Evolutionary conservation across 2,797 vertebrate species (phyloP), one percentile per base, ranked within the genome.

Genomic region (Parotocinclus haroldoi): DNA sequence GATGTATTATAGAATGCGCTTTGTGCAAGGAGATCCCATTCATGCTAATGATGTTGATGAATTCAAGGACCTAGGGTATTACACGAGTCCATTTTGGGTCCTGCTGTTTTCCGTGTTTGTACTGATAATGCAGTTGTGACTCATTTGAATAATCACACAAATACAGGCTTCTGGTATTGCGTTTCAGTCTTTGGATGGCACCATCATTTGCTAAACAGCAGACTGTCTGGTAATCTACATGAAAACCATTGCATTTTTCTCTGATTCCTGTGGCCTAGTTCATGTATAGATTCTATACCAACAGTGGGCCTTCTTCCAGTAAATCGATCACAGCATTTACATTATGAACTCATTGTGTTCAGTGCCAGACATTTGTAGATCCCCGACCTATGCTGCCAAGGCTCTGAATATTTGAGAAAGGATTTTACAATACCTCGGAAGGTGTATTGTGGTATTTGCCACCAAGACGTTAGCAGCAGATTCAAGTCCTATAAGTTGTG

Each of bases 121-220:
- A 52, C 44, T 51, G 17, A 18, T 46, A 55, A 48, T 54, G 36
- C 36, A 38, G 51, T 11, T 11, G 44, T 44, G 19, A 49, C 42
- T 42, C 8, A 40, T 50, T 56, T 50, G 52, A 36, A 69, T 44
- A 63, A 61, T 62, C 18, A 56, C 36, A 37, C 36, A 42, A 19
- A 19, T 39, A 52, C 36, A 37, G 59, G 19, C 44, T 14, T 4
- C 36, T 38, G 50, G 36, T 39, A 44, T 19, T 36, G 19, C 16
- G 40, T 4, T 11, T 5, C 45, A 46, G 12, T 46, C 51, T 46
- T 27, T 44, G 52, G 53, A 13, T 56, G 42, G 27, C 11, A 61
- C 37, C 8, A 16, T 13, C 10, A 56, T 49, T 56, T 36, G 37
- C 40, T 18, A 27, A 14, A 56, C 2, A 27, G 10, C 19, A 9